phyloP scores from a whole-genome alignment of 92 coral and sea anemone genomes.

The Pocillopora grandis region DNA sequence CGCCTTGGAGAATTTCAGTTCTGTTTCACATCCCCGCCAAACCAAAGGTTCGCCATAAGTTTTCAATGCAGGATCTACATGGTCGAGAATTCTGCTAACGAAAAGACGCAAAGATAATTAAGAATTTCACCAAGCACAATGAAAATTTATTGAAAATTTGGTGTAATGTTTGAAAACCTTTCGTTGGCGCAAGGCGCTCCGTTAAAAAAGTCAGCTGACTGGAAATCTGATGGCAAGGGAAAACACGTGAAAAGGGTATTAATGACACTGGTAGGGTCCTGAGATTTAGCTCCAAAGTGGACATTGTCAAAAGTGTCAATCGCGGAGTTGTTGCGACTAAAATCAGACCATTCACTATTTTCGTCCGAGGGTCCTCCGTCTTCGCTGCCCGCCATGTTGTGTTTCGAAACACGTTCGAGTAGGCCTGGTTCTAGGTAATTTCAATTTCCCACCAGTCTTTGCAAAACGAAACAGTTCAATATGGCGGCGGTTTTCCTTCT shows the following conservation, averaged over 20 bases:
- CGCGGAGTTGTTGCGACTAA: slow-evolving; percentile 34
- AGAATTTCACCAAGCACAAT: background rate
- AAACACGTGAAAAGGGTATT: slow-evolving; percentile 18
- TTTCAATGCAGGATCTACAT: slow-evolving; percentile 27
- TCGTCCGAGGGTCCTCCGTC: slow-evolving; percentile 51
- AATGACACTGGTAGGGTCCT: slow-evolving; percentile 25
- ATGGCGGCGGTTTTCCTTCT: slow-evolving; percentile 42
- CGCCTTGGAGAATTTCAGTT: slow-evolving; percentile 22
- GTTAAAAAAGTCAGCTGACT: background rate
- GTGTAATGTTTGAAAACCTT: slow-evolving; percentile 10
- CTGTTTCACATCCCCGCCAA: slow-evolving; percentile 28
- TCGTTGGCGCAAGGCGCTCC: slow-evolving; percentile 19
- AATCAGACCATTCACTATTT: slow-evolving; percentile 75
- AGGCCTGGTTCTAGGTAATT: slow-evolving; percentile 5
- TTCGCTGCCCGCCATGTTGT: slow-evolving; percentile 79
- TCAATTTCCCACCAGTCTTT: slow-evolving; percentile 21
- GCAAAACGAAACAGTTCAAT: slow-evolving; percentile 10
- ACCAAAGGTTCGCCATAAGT: slow-evolving; percentile 33
- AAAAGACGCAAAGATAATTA: background rate
- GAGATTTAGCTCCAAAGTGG: background rate
- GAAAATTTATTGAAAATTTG: background rate
- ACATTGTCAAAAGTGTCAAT: slow-evolving; percentile 8
- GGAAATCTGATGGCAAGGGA: slow-evolving; percentile 20
- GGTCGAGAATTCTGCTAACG: slow-evolving; percentile 21
- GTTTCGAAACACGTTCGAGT: slow-evolving; percentile 25